Base-by-base conservation (phyloP, 2,888 invertebrate species). In the Balanococcus diminutus region DNA sequence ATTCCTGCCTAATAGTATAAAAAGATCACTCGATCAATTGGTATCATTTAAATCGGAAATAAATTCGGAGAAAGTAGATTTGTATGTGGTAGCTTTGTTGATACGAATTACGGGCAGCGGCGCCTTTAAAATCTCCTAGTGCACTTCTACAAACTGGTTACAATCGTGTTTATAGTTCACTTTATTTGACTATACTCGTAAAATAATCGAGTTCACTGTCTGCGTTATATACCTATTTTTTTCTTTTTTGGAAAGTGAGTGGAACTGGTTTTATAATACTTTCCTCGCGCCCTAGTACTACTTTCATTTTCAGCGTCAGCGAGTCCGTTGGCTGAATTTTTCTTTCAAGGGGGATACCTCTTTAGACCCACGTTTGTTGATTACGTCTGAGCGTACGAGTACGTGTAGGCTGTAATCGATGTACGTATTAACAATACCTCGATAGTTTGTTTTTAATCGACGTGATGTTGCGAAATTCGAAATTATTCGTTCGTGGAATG, bases 181-280 rank as follows among this genome's bases (percentile, higher is more conserved):
- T 67, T 79, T 36, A 36, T 79, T 79, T 22, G 25, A 36, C 75
- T 36, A 36, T 8, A 36, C 75, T 36, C 32, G 36, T 79, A 36
- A 79, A 79, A 67, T 19, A 36, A 32, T 79, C 75, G 16, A 28
- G 75, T 79, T 79, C 75, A 16, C 36, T 28, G 4, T 79, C 8
- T 79, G 36, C 16, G 8, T 75, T 32, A 22, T 51, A 51, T 51
- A 8, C 3, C 22, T 61, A 22, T 32, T 75, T 32, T 75, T 32
- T 32, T 79, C 8, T n/a, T 79, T 79, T 79, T 79, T 79, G 25
- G 75, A 79, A 79, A 79, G 75, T 79, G 28, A 36, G 36, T 79
- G 36, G 28, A 79, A 79, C 75, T 79, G 75, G 75, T 79, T 79
- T 79, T n/a, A 19, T 32, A 32, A 19, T 19, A 79, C 75, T 79